A percentile compares a stretch with the other conserved stretches of the same genome.
phyloP scores from a whole-genome alignment of 2,888 invertebrate genomes.

The Gandaritis pyraliata region DNA sequence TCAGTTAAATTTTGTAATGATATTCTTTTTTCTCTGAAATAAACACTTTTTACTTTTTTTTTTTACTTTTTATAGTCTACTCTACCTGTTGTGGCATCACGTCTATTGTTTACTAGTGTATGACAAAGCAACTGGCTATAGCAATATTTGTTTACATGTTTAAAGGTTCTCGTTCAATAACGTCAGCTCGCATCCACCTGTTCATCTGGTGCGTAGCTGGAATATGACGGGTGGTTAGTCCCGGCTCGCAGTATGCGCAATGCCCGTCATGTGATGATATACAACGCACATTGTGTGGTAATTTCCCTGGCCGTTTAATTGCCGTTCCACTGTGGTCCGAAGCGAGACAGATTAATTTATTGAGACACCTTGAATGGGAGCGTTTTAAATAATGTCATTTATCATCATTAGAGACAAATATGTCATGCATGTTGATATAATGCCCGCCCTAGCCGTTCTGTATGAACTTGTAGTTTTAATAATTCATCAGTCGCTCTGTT shows the following conservation, averaged over 20 bases:
- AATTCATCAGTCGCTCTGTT: constrained; percentile 11
- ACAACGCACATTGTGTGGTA: constrained; percentile 81
- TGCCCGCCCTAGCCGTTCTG: constrained; percentile 32
- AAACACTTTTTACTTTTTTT: too few relatives aligned
- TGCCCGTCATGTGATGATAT: constrained; percentile 76
- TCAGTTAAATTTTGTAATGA: too few relatives aligned
- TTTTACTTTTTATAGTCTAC: too few relatives aligned
- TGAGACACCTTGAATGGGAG: constrained; percentile 72
- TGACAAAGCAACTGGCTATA: not conserved
- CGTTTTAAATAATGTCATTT: constrained; percentile 68
- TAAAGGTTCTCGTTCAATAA: too few relatives aligned
- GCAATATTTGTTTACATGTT: not conserved
- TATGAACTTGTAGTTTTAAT: constrained; percentile 22
- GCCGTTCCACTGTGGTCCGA: constrained; percentile 74
- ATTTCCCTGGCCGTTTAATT: constrained; percentile 78
- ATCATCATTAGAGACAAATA: constrained; percentile 73
- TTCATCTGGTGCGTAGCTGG: constrained; percentile 46
- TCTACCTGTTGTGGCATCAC: too few relatives aligned
- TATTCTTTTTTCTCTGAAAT: too few relatives aligned
- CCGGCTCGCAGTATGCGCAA: constrained; percentile 55
- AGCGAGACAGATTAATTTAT: constrained; percentile 78
- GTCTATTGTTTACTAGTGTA: too few relatives aligned
- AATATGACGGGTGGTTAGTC: constrained; percentile 68
- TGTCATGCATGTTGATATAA: constrained; percentile 47
- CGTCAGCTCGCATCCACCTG: constrained; percentile 45